Base-by-base conservation (phyloP, 1,140 invertebrate species). In the Nylanderia fulva region DNA sequence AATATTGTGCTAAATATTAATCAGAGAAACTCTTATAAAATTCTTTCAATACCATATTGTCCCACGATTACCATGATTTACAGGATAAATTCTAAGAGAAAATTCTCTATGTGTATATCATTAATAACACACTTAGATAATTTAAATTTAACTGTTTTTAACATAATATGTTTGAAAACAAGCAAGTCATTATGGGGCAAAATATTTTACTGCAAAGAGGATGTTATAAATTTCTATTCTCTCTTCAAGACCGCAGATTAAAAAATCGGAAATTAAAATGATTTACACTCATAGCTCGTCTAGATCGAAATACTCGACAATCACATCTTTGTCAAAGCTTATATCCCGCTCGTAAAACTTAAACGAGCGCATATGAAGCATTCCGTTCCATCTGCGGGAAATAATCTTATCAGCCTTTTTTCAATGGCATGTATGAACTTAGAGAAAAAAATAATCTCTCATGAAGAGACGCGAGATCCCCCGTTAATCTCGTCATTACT, bases 381-480 rank as follows among this genome's bases (percentile, higher is more conserved):
- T 21, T 48, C 60, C 21, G 15, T 36, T 66, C 29, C 61, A 52
- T 29, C 75, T 68, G 60, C 42, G 29, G 60, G 54, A 79, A 79
- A 52, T 68, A 79, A 66, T 68, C 42, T 42, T 33, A 45, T 79
- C 29, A 24, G 29, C 66, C 36, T n/a, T 45, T 15, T 79, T 39
- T 36, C n/a, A 4, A 27, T 13, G 8, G 29, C 61, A 66, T 66
- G 15, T 48, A 61, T n/a, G n/a, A 66, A 39, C 60, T 52, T 13
- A 15, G 60, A 71, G 71, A 82, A 82, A 33, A 82, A 82, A 82
- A 82, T 71, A 82, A 82, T 71, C 21, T 42, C 36, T 42, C 77
- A 52, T 33, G 54, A 71, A 42, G 52, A 71, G 52, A n/a, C 18
- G 45, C 42, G 27, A 66, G 66, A 76, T 71, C 33, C 42, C n/a